Percentiles rank a stretch among this genome's conserved stretches.
phyloP scores from a whole-genome alignment of 1,140 invertebrate genomes.

The Protaetia brevitarsis region DNA sequence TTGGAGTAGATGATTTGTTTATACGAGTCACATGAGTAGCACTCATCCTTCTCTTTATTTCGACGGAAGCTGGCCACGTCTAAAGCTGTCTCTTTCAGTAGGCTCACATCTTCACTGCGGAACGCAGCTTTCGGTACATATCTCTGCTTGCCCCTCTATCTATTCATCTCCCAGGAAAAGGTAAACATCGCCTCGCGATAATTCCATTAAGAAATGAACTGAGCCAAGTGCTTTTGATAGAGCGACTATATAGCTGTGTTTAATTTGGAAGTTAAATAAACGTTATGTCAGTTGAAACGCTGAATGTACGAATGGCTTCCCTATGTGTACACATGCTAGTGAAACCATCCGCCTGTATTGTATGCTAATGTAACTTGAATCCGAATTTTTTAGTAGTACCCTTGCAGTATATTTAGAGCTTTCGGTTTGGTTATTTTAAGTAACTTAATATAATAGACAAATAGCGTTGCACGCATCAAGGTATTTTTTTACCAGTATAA shows the following conservation, averaged over 20 bases:
- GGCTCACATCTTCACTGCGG: not conserved
- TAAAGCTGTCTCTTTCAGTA: conserved; percentile 1
- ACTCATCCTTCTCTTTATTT: conserved; percentile 12
- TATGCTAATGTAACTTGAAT: conserved; percentile 12
- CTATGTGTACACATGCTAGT: conserved; percentile 15
- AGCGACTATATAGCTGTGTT: conserved; percentile 31
- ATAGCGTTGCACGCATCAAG: not conserved
- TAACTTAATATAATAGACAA: not conserved
- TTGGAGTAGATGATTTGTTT: conserved; percentile 33
- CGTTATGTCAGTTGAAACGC: conserved; percentile 21
- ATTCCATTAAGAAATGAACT: conserved; percentile 47
- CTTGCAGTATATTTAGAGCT: too few relatives aligned
- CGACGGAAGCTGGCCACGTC: not conserved
- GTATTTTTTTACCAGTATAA: too few relatives aligned
- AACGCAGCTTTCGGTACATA: conserved; percentile 16
- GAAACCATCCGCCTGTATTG: not conserved
- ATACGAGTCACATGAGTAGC: conserved; percentile 28
- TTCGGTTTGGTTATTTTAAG: not conserved
- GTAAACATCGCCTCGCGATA: conserved; percentile 37
- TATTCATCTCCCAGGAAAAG: conserved; percentile 18
- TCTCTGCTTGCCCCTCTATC: not conserved
- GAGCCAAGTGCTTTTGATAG: conserved; percentile 42
- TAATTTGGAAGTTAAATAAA: conserved; percentile 41
- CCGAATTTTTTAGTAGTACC: not conserved
- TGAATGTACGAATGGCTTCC: conserved; percentile 11